A percentile compares a stretch with the other conserved stretches of the same genome.
phyloP scores from a whole-genome alignment of 1,140 invertebrate genomes.

The Caenorhabditis latens region DNA sequence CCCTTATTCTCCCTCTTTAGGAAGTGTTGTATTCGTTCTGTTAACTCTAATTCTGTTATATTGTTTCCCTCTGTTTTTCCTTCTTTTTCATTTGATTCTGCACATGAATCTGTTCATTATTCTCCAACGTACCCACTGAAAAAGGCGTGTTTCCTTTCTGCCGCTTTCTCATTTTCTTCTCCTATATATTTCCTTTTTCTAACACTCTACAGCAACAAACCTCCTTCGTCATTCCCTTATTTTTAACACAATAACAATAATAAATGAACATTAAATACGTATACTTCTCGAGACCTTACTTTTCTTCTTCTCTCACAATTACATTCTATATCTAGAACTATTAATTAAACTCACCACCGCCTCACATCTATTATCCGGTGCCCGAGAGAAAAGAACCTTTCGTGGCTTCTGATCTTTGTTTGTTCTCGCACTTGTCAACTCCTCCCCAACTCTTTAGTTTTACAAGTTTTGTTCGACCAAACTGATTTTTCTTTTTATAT shows the following conservation, averaged over 20 bases:
- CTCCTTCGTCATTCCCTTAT: constrained; percentile 24
- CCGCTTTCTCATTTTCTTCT: constrained; percentile 20
- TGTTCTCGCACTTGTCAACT: constrained; percentile 49
- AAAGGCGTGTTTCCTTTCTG: background rate
- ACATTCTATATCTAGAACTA: background rate
- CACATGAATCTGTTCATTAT: constrained; percentile 37
- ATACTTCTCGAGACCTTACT: background rate
- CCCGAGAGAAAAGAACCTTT: constrained; percentile 16
- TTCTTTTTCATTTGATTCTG: background rate
- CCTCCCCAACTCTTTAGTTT: constrained; percentile 2
- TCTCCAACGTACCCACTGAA: background rate
- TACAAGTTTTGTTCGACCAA: background rate
- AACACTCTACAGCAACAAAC: constrained; percentile 29
- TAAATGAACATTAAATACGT: constrained; percentile 47
- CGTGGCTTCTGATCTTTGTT: constrained; percentile 53
- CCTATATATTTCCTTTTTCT: background rate
- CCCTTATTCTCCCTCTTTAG: too few relatives aligned
- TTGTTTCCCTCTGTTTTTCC: constrained; percentile 10
- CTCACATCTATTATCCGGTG: constrained; percentile 42
- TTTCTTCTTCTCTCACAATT: background rate
- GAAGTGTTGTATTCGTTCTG: too few relatives aligned
- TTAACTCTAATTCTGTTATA: background rate
- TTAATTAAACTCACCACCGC: constrained; percentile 4
- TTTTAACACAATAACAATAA: constrained; percentile 54
- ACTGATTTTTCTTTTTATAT: constrained; percentile 11